Evolutionary conservation across 2,113 vertebrate species (phyloP).

Genomic region (Zootoca vivipara): DNA sequence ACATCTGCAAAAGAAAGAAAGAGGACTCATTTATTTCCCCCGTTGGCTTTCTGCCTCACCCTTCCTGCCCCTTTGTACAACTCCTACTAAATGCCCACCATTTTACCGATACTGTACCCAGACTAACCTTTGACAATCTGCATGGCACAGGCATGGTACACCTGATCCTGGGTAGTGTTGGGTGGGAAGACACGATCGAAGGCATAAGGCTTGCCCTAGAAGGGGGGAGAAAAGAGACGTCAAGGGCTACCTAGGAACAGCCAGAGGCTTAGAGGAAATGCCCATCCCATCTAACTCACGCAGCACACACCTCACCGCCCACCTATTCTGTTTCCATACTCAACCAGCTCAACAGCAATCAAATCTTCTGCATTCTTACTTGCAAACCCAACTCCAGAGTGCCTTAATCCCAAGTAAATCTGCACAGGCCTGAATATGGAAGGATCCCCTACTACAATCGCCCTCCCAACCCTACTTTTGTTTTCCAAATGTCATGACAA

Average conservation of each 20-base stretch:
- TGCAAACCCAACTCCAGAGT: background rate
- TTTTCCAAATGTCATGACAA: background rate
- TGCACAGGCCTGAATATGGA: background rate
- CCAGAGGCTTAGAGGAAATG: background rate
- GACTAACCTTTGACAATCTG: slow-evolving; percentile 93
- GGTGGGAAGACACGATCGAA: slow-evolving; percentile 91
- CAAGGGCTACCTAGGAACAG: background rate
- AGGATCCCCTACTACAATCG: too few relatives aligned
- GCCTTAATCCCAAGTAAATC: background rate
- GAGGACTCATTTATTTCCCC: background rate
- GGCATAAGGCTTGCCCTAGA: slow-evolving; percentile 86
- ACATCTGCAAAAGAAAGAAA: slow-evolving; percentile 78
- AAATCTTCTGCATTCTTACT: background rate
- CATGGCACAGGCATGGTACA: slow-evolving; percentile 92
- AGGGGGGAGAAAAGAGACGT: background rate
- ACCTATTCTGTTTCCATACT: background rate
- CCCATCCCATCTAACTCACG: background rate
- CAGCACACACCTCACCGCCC: too few relatives aligned
- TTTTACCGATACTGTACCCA: background rate
- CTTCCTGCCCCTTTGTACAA: background rate
- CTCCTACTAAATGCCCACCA: background rate
- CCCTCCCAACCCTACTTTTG: background rate
- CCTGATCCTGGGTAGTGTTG: slow-evolving; percentile 92
- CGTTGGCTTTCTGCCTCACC: background rate
- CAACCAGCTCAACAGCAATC: background rate